Conservation (phyloP, 2,888 invertebrate genomes). For the Caenorhabditis zanzibari region DNA sequence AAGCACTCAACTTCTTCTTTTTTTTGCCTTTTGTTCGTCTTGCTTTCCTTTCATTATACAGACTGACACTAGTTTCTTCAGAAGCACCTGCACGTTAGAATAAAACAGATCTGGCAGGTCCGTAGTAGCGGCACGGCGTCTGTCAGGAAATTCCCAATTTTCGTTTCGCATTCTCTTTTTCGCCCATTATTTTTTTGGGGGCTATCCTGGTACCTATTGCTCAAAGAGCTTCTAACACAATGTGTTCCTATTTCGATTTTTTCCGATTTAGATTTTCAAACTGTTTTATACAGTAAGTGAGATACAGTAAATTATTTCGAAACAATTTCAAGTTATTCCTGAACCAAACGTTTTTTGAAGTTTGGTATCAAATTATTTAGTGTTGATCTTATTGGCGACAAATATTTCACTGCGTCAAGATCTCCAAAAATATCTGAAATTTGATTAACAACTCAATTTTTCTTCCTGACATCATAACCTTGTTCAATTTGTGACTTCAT, state of each 20-base stretch:
- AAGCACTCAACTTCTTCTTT: conserved; percentile 47
- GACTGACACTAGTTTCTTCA: conserved; percentile 12
- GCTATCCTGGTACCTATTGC: conserved; percentile 16
- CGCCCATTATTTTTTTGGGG: conserved; percentile 18
- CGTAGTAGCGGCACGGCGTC: conserved; percentile 18
- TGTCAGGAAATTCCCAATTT: conserved; percentile 65
- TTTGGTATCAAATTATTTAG: too few relatives aligned
- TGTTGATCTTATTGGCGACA: too few relatives aligned
- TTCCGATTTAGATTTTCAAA: too few relatives aligned
- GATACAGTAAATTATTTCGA: too few relatives aligned
- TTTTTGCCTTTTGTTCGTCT: not conserved
- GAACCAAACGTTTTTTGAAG: too few relatives aligned
- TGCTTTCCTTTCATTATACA: conserved; percentile 43
- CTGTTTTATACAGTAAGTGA: too few relatives aligned
- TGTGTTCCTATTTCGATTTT: not conserved
- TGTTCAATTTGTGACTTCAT: conserved; percentile 14
- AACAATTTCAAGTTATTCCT: too few relatives aligned
- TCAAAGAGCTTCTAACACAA: not conserved
- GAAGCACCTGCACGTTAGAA: conserved; percentile 29
- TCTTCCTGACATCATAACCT: conserved; percentile 25
- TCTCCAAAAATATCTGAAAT: conserved; percentile 6
- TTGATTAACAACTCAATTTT: conserved; percentile 14
- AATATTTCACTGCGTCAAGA: conserved; percentile 2
- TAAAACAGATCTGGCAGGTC: conserved; percentile 11
- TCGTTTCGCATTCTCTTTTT: conserved; percentile 50